These are phyloP conservation scores for Cephus runcator DNA, from an alignment of 2,888 invertebrate genomes.

Conservation along the genomic window DNA sequence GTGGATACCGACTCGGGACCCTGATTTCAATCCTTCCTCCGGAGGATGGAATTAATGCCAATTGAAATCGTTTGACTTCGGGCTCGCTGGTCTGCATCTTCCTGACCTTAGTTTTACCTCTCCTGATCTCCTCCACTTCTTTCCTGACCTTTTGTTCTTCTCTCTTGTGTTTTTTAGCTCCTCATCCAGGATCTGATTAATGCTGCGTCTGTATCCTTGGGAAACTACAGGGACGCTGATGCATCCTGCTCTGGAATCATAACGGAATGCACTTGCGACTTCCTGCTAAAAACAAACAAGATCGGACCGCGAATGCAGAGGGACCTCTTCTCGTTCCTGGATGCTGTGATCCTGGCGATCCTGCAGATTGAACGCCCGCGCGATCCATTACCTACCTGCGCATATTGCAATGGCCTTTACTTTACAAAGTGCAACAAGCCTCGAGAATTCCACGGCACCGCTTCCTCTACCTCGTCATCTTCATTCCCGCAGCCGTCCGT, in stretches of 20 bases:
- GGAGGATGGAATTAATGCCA: background rate
- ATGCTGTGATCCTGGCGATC: background rate
- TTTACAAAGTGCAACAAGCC: background rate
- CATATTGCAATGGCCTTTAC: background rate
- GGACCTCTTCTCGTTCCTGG: background rate
- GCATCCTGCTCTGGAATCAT: background rate
- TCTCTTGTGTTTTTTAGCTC: constrained; percentile 4
- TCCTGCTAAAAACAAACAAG: background rate
- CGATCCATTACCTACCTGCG: background rate
- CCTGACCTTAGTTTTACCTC: constrained; percentile 2
- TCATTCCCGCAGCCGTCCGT: background rate
- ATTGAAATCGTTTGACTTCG: background rate
- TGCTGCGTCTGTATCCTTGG: background rate
- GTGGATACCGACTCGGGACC: background rate
- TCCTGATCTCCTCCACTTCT: constrained; percentile 22
- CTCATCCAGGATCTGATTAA: background rate
- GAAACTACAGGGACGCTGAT: background rate
- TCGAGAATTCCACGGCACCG: background rate
- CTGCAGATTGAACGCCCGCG: background rate
- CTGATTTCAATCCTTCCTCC: background rate
- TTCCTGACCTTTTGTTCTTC: constrained; percentile 15
- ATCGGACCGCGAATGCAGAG: background rate
- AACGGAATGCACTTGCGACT: background rate
- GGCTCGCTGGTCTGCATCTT: background rate
- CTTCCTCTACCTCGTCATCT: background rate